Evolutionary conservation across 2,888 invertebrate species (phyloP), one percentile per base, ranked within the genome.

Genomic region (Criorhina ranunculi): DNA sequence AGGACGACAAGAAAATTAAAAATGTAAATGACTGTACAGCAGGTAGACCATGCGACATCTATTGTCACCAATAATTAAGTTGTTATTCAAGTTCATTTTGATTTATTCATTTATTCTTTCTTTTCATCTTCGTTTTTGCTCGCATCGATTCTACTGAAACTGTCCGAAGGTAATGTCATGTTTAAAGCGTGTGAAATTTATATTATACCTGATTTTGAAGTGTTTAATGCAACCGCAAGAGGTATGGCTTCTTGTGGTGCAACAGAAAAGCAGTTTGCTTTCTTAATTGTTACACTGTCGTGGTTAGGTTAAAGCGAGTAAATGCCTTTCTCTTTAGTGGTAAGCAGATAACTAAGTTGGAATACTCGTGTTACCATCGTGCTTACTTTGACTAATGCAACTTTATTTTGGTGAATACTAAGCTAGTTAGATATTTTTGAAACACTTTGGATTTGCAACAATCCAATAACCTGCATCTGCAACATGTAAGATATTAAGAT

Each of bases 41-140:
- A 66, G 49, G 49, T 66, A 46, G 44, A 33, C 11, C 5, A n/a
- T n/a, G 29, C 46, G 35, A 35, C 9, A 37, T n/a, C 17, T 35
- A 62, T 35, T 75, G 59, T 80, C 64, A 72, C 55, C 15, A 67
- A 66, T 66, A 82, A 82, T 77, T 77, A 77, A 82, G 76, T 77
- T 77, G 76, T 82, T 77, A 60, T 67, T 60, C 76, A 77, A 60
- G 72, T 72, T 59, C 29, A 46, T 40, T 66, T 77, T 82, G 82
- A 82, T 82, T 82, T 82, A 82, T 82, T 72, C 29, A 82, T 82
- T 66, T 55, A 72, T 72, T 82, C 66, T 31, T 44, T 49, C 55
- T 44, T 17, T 31, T 17, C 15, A 12, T 15, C 11, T 67, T 17
- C n/a, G n/a, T 8, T 37, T 17, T 66, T 15, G 40, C n/a, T 31